Conservation (phyloP, 2,113 vertebrate species). For the Ophthalmolycus amberensis region DNA sequence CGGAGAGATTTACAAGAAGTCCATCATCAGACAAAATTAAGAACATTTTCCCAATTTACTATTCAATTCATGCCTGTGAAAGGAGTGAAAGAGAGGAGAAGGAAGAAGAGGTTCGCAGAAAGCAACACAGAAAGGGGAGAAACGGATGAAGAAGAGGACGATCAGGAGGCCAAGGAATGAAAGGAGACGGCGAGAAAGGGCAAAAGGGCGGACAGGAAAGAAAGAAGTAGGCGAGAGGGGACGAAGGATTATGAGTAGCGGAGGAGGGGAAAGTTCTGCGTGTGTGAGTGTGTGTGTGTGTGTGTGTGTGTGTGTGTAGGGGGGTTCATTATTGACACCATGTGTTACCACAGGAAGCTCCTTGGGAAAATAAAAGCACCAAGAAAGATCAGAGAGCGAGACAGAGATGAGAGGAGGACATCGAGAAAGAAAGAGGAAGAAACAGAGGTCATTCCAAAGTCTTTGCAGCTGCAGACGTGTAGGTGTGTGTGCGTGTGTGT, state of each 20-base stretch:
- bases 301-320: conserved; percentile 39
- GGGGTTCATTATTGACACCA: conserved; percentile 78
- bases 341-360: conserved; percentile 80
- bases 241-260: conserved; percentile 49
- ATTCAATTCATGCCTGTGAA: not conserved
- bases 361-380: conserved; percentile 72
- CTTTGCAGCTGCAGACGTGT: conserved; percentile 68
- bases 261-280: conserved; percentile 42
- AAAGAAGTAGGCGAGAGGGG: conserved; percentile 35
- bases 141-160: not conserved
- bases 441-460: conserved; percentile 50
- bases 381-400: conserved; percentile 70
- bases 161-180: conserved; percentile 45
- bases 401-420: conserved; percentile 51
- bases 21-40: not conserved
- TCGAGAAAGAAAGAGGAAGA: conserved; percentile 41
- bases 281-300: conserved; percentile 26
- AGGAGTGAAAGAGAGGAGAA: not conserved
- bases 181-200: conserved; percentile 11
- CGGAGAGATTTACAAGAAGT: conserved; percentile 5
- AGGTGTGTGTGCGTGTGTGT: conserved; percentile 12
- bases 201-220: conserved; percentile 31
- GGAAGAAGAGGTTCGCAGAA: not conserved
- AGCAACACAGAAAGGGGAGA: not conserved
- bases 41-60: not conserved